Conservation (phyloP, 1,140 invertebrate species). For the Hylaeus anthracinus region DNA sequence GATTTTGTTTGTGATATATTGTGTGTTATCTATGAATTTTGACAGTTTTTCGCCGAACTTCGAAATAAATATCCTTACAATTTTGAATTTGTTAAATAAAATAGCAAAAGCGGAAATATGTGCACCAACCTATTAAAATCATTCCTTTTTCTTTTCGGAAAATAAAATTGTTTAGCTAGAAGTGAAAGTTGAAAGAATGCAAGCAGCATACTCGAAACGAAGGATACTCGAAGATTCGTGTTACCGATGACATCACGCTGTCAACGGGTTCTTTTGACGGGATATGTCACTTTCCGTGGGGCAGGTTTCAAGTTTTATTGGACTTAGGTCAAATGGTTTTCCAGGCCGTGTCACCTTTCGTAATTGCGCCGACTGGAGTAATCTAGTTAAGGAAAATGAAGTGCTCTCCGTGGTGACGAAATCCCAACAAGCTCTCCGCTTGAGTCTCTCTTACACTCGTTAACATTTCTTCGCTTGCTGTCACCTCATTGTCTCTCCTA, state of each 20-base stretch:
- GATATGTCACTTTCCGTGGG: slow-evolving; percentile 38
- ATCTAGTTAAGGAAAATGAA: slow-evolving; percentile 37
- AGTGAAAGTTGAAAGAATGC: too few species aligned
- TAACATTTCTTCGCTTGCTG: neutral
- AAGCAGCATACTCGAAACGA: neutral
- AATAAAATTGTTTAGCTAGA: too few species aligned
- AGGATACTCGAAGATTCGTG: neutral
- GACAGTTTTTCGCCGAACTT: too few species aligned
- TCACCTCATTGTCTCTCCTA: too few species aligned
- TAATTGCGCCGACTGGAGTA: slow-evolving; percentile 26
- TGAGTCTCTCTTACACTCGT: neutral
- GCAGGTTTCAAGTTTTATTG: slow-evolving; percentile 55
- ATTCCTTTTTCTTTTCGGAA: too few species aligned
- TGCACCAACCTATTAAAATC: too few species aligned
- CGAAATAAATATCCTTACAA: too few species aligned
- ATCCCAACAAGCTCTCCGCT: slow-evolving; percentile 4
- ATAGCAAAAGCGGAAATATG: too few species aligned
- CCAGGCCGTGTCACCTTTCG: slow-evolving; percentile 45
- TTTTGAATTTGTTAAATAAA: too few species aligned
- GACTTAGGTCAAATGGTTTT: slow-evolving; percentile 61
- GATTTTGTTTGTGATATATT: too few species aligned
- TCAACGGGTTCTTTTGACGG: slow-evolving; percentile 36
- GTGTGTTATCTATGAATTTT: too few species aligned
- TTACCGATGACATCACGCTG: neutral
- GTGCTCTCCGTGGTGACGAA: neutral